A percentile compares a stretch with the other conserved stretches of the same genome.
phyloP scores from a whole-genome alignment of 1,140 invertebrate genomes.

The Homarus americanus region DNA sequence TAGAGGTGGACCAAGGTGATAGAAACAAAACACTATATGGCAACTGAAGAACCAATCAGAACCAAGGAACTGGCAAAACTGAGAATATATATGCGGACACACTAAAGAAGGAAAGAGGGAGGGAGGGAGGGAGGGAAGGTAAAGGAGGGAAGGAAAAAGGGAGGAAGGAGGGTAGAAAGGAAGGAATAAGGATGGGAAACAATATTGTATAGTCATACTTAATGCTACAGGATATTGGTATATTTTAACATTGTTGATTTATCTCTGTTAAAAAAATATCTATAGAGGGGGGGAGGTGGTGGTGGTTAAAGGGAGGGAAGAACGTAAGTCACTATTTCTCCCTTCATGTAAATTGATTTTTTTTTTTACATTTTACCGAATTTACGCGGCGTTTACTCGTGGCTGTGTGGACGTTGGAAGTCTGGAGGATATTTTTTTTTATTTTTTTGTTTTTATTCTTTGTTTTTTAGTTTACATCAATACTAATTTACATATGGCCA shows the following conservation, averaged over 20 bases:
- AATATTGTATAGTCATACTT: not conserved
- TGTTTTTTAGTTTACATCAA: constrained; percentile 42
- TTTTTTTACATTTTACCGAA: constrained; percentile 34
- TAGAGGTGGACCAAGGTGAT: not conserved
- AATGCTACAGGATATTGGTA: not conserved
- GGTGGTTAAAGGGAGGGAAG: not conserved
- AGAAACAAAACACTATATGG: constrained; percentile 13
- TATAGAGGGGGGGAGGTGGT: too few species aligned
- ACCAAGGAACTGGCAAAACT: not conserved
- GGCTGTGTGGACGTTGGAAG: constrained; percentile 55
- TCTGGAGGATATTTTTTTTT: constrained; percentile 37
- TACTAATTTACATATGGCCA: constrained; percentile 50
- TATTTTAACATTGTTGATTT: constrained; percentile 43
- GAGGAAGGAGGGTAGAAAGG: not conserved
- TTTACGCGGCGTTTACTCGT: constrained; percentile 44
- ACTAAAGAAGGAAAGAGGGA: not conserved
- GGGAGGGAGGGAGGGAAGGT: not conserved
- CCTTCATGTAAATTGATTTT: constrained; percentile 45
- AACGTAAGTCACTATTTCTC: constrained; percentile 38
- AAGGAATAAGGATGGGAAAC: not conserved
- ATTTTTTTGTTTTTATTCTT: constrained; percentile 23
- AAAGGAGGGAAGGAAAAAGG: not conserved
- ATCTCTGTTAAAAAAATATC: constrained; percentile 40
- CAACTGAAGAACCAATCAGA: not conserved
- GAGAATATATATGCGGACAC: not conserved